Conservation (phyloP, 2,797 vertebrate genomes). For the Siniperca undulata region DNA sequence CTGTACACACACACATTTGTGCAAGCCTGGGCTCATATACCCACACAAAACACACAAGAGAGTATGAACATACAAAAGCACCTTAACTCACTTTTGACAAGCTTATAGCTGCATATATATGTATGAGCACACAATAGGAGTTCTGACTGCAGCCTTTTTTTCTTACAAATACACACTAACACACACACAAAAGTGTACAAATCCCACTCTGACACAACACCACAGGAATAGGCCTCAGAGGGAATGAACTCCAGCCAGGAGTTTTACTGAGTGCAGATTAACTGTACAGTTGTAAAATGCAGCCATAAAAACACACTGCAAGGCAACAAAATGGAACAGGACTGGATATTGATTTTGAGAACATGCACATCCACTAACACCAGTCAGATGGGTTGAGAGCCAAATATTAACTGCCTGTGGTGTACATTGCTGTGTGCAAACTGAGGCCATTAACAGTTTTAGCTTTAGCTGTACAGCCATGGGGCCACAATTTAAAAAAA, state of each 20-base stretch:
- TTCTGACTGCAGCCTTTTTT: background rate
- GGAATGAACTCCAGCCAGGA: constrained; percentile 36
- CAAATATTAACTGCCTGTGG: background rate
- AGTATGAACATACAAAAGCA: constrained; percentile 1
- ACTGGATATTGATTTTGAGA: constrained; percentile 42
- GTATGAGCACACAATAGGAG: background rate
- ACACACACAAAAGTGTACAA: background rate
- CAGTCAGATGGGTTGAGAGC: background rate
- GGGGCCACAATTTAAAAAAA: background rate
- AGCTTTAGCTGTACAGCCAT: background rate
- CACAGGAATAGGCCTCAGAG: constrained; percentile 45
- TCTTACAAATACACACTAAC: background rate
- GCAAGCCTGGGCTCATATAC: background rate
- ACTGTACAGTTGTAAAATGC: constrained; percentile 58
- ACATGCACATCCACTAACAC: constrained; percentile 9
- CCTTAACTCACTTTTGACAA: constrained; percentile 12
- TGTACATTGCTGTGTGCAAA: background rate
- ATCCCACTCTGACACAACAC: constrained; percentile 35
- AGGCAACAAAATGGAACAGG: constrained; percentile 38
- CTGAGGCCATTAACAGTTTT: background rate
- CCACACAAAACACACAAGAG: constrained; percentile 1
- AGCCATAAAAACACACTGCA: constrained; percentile 58
- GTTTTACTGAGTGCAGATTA: constrained; percentile 60
- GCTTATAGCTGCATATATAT: background rate
- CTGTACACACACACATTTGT: constrained; percentile 11